Evolutionary conservation across 1,140 invertebrate species (phyloP), one percentile per base, ranked within the genome.

Genomic region (Antheraea mylitta): DNA sequence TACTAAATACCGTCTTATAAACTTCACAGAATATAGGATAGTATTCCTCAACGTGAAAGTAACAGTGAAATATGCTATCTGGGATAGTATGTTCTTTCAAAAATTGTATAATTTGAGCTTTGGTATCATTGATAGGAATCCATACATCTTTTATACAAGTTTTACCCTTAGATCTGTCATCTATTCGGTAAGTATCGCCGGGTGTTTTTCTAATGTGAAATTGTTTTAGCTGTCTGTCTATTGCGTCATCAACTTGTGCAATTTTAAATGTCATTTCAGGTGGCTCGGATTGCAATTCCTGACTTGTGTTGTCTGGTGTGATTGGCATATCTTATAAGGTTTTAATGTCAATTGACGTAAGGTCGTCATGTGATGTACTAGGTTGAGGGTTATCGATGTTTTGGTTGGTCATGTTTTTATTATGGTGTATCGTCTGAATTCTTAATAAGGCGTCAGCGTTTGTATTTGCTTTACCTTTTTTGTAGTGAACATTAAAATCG

Each of bases 131-230:
- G 5, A 76, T 70, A 7, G 76, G 72, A 10, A 78, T 76, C 62
- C 72, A 75, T 3, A 75, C 78, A 18, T 80, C 73, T 72, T 79
- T 79, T 45, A 78, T 78, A 18, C 71, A 70, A 60, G 58, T 72
- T 75, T 59, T 80, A 4, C 72, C 71, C 68, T n/a, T n/a, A n/a
- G n/a, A n/a, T n/a, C n/a, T n/a, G n/a, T n/a, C n/a, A n/a, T n/a
- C n/a, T n/a, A n/a, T 76, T 76, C 18, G 74, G 30, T 78, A 78
- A 10, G 22, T 62, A 59, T 60, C 42, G 9, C 74, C 78, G 0
- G 78, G 69, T 67, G 71, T 65, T 71, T 71, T 70, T 61, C 76
- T 71, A 19, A 76, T 77, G 19, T 74, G 67, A 19, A 76, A 78
- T 30, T 78, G 78, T 60, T 76, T 76, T 13, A 69, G 45, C 18